Conservation (phyloP, 2,113 vertebrate genomes). For the Ochotona princeps region DNA sequence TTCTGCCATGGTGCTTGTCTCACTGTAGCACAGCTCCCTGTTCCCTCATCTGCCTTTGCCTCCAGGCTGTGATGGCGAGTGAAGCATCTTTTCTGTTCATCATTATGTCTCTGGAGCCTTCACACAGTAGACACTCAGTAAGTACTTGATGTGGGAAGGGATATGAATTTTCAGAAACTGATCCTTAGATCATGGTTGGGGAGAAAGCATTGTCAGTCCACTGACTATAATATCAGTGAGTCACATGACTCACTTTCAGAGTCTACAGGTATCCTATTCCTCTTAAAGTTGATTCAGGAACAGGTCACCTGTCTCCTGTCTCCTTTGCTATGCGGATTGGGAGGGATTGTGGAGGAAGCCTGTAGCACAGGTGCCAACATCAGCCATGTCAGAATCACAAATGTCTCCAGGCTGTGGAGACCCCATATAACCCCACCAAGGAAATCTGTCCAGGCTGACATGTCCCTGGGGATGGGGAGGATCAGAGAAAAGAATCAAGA, state of each 20-base stretch:
- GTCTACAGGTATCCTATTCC: not conserved
- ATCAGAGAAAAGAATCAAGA: slow-evolving; percentile 25
- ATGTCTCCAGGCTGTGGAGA: not conserved
- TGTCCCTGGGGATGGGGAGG: not conserved
- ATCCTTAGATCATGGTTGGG: not conserved
- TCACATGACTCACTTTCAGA: not conserved
- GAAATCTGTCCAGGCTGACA: not conserved
- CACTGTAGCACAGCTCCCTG: too few relatives aligned
- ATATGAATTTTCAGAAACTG: not conserved
- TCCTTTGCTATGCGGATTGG: not conserved
- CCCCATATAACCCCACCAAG: not conserved
- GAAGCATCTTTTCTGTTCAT: not conserved
- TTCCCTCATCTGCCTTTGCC: not conserved
- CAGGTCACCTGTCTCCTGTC: not conserved
- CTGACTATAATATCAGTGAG: not conserved
- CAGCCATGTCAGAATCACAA: not conserved
- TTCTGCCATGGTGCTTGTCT: not conserved
- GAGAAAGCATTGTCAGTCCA: not conserved
- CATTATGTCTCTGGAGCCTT: not conserved
- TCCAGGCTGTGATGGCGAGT: not conserved
- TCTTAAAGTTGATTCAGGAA: not conserved
- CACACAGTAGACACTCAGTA: rapidly evolving
- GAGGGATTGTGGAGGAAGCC: too few relatives aligned
- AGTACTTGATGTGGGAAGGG: not conserved
- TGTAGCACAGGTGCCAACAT: not conserved